These are phyloP conservation scores for Orientallactaga bullata DNA, from an alignment of 2,113 vertebrate genomes.

Conservation along the genomic window DNA sequence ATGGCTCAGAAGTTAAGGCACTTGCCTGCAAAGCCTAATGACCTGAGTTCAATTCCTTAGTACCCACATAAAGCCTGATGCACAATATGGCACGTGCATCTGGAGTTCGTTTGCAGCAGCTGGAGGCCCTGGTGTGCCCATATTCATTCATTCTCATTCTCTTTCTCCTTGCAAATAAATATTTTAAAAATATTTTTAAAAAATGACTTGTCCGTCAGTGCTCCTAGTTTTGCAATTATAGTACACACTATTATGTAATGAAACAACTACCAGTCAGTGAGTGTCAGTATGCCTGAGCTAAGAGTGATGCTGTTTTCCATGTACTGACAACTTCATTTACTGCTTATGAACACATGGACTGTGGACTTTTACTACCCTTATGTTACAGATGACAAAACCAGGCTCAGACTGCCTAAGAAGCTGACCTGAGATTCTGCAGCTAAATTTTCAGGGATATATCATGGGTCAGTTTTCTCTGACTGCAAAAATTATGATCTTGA, in stretches of 20 bases:
- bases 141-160: too few relatives aligned
- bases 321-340: not conserved
- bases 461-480: not conserved
- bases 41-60: too few relatives aligned
- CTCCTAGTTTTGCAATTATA: not conserved
- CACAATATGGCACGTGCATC: too few relatives aligned
- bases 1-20: too few relatives aligned
- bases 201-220: not conserved
- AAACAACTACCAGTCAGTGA: not conserved
- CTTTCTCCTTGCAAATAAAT: too few relatives aligned
- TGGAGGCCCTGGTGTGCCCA: too few relatives aligned
- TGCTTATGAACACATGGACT: not conserved
- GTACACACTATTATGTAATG: not conserved
- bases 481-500: slow-evolving; percentile 16
- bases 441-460: not conserved
- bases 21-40: too few relatives aligned
- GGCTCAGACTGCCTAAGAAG: not conserved
- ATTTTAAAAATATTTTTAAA: too few relatives aligned
- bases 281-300: not conserved
- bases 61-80: too few relatives aligned
- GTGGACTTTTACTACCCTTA: not conserved
- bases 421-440: not conserved
- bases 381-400: not conserved
- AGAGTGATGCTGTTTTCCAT: not conserved
- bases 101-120: too few relatives aligned